These are phyloP conservation scores for Endotricha flammealis DNA, from an alignment of 2,888 invertebrate genomes.

Conservation along the genomic window DNA sequence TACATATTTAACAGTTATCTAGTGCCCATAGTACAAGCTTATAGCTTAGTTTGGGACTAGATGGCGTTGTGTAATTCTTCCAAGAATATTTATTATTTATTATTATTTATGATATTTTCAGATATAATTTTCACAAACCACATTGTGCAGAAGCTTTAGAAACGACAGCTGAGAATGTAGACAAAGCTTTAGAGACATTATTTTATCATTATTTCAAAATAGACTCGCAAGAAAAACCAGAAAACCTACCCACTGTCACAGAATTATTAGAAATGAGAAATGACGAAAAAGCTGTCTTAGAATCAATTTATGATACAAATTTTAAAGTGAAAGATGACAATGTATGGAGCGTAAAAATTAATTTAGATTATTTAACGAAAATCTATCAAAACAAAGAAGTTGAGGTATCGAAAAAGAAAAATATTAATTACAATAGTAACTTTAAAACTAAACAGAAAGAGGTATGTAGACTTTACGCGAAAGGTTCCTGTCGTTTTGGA, in stretches of 20 bases:
- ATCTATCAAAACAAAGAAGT: slow-evolving; percentile 73
- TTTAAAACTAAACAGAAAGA: slow-evolving; percentile 73
- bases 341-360: slow-evolving; percentile 84
- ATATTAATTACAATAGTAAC: slow-evolving; percentile 52
- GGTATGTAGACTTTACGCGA: slow-evolving; percentile 80
- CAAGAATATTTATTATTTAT: too few relatives aligned
- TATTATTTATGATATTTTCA: slow-evolving; percentile 38
- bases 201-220: slow-evolving; percentile 84
- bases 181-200: slow-evolving; percentile 83
- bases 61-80: too few relatives aligned
- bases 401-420: slow-evolving; percentile 61
- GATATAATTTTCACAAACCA: slow-evolving; percentile 85
- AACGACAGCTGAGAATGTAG: slow-evolving; percentile 82
- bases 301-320: slow-evolving; percentile 86
- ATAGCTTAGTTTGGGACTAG: too few relatives aligned
- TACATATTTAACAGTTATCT: too few relatives aligned
- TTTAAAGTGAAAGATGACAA: slow-evolving; percentile 84
- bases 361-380: slow-evolving; percentile 81
- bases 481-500: slow-evolving; percentile 85
- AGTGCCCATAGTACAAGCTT: too few relatives aligned
- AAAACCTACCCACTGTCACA: slow-evolving; percentile 59
- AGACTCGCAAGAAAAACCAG: slow-evolving; percentile 50
- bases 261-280: slow-evolving; percentile 81
- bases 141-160: slow-evolving; percentile 87
- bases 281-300: slow-evolving; percentile 86